Evolutionary conservation across 1,140 invertebrate species (phyloP), one percentile per base, ranked within the genome.

Genomic region (Harpegnathos saltator): DNA sequence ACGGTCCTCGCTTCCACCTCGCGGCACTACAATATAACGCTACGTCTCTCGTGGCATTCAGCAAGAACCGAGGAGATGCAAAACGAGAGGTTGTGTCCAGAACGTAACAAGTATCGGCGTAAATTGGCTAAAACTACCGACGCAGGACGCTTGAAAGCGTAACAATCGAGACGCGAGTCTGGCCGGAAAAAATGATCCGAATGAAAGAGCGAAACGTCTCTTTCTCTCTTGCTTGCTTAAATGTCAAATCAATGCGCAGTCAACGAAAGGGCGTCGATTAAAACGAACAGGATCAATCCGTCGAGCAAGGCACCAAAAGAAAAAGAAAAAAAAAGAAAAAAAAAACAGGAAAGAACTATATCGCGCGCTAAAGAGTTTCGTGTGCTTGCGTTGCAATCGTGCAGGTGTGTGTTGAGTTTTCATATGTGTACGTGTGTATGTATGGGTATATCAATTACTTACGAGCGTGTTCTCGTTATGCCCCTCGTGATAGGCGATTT

Each of bases 81-180:
- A n/a, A 83, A 50, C 68, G 19, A 62, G 22, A 22, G 56, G 17
- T 44, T 9, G 38, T 44, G 38, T 44, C 3, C 38, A 44, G 7
- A 44, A 44, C 38, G 38, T 44, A 44, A 44, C 3, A 63, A 75
- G 24, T 26, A 29, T 71, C 22, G 69, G 75, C 59, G 83, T 66
- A 29, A 44, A 44, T 48, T 66, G n/a, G 38, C 22, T 48, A 68
- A 62, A 14, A 24, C 17, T 44, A 33, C 15, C n/a, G 66, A 19
- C 59, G 61, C 50, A 65, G 52, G 33, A 69, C 33, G 54, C 24
- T 73, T 62, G 50, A 85, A 85, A 82, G 22, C 48, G 56, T 7
- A 81, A 50, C 14, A 63, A 15, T 14, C 22, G 54, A 29, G 11
- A 15, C 9, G 62, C 29, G 15, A 65, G 11, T 65, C 17, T n/a